phyloP scores from a whole-genome alignment of 2,113 vertebrate genomes.

The Oreochromis aureus region DNA sequence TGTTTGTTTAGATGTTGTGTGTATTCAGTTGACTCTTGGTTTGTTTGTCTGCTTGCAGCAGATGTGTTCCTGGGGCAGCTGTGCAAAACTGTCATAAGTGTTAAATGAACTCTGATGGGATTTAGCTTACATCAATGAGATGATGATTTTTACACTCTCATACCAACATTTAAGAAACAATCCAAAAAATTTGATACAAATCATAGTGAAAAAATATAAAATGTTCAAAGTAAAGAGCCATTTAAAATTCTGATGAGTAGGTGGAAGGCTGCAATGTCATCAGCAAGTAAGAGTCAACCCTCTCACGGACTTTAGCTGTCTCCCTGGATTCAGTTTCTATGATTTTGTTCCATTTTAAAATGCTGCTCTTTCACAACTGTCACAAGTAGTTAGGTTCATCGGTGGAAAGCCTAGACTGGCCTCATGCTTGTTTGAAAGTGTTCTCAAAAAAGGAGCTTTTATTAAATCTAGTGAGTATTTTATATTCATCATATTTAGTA shows the following conservation, averaged over 20 bases:
- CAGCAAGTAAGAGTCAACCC: neutral
- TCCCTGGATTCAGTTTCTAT: slow-evolving; percentile 34
- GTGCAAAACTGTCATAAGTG: slow-evolving; percentile 18
- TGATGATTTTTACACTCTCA: neutral
- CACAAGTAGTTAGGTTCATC: slow-evolving; percentile 21
- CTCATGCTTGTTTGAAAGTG: neutral
- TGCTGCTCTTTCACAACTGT: slow-evolving; percentile 45
- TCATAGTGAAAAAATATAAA: neutral
- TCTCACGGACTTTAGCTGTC: neutral
- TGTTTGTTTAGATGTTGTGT: neutral
- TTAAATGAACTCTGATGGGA: slow-evolving; percentile 16
- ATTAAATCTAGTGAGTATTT: neutral
- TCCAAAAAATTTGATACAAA: neutral
- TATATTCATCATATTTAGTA: neutral
- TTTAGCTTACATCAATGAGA: neutral
- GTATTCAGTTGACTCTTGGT: neutral
- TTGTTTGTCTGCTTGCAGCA: slow-evolving; percentile 18
- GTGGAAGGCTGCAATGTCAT: neutral
- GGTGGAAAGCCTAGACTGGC: neutral
- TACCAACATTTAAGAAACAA: neutral
- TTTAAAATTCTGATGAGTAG: neutral
- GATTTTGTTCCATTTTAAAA: slow-evolving; percentile 56
- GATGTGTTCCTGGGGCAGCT: slow-evolving; percentile 43
- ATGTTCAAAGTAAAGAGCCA: neutral
- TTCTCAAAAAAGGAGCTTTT: neutral